Conservation (phyloP, 2,797 vertebrate genomes). For the Myiotriccus ornatus region DNA sequence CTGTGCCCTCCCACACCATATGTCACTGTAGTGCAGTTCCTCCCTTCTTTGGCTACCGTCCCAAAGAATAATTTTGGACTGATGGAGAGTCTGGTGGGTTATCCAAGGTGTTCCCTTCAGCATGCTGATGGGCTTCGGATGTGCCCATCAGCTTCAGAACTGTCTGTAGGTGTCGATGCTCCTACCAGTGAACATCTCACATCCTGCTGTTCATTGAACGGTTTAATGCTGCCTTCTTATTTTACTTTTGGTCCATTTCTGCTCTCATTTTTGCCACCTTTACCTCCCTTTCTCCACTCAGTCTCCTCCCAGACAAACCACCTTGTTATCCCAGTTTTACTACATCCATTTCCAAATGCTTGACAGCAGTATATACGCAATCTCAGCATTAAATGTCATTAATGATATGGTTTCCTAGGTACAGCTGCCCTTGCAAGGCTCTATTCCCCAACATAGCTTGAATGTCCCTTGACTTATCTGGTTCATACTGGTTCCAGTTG, state of each 20-base stretch:
- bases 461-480: neutral
- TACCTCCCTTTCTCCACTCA: neutral
- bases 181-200: neutral
- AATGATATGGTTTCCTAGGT: neutral
- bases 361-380: accelerated
- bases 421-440: neutral
- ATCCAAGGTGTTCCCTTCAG: neutral
- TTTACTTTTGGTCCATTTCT: neutral
- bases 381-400: neutral
- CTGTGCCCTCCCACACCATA: accelerated
- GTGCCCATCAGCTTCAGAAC: neutral
- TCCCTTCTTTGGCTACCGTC: neutral
- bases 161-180: neutral
- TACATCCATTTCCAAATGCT: neutral
- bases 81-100: neutral
- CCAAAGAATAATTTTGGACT: neutral
- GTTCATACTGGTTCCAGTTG: neutral
- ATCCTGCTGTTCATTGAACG: neutral
- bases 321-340: neutral
- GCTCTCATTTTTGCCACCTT: neutral
- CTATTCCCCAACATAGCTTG: neutral
- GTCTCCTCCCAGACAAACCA: neutral
- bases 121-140: accelerated
- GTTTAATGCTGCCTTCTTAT: neutral
- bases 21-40: neutral